phyloP scores from a whole-genome alignment of 2,113 vertebrate genomes.

The Protobothrops mucrosquamatus region DNA sequence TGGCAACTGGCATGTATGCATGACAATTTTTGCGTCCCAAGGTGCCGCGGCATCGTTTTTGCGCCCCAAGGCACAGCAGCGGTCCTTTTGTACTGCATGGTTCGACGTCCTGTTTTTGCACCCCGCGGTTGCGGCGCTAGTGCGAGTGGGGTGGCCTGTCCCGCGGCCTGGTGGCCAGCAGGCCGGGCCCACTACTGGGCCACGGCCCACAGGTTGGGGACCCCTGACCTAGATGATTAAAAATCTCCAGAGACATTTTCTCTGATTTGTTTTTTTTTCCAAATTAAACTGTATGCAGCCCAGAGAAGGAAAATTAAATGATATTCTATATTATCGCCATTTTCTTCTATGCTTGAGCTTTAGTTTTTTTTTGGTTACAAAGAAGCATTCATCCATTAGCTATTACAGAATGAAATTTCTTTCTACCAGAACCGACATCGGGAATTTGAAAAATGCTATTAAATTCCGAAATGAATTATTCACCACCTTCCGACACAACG shows the following conservation, averaged over 20 bases:
- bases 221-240: not conserved
- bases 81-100: too few species aligned
- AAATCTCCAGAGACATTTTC: not conserved
- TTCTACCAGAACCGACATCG: conserved; percentile 16
- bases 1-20: too few species aligned
- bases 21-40: too few species aligned
- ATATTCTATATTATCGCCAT: accelerated
- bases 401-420: conserved; percentile 46
- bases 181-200: too few species aligned
- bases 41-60: too few species aligned
- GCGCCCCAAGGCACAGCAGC: too few species aligned
- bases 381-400: conserved; percentile 52
- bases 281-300: not conserved
- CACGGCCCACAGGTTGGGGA: too few species aligned
- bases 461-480: conserved; percentile 18
- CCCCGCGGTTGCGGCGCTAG: too few species aligned
- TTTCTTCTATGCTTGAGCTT: not conserved
- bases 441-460: conserved; percentile 10
- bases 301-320: not conserved
- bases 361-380: not conserved
- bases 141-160: too few species aligned
- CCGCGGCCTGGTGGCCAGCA: too few species aligned
- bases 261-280: not conserved
- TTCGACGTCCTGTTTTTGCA: too few species aligned
- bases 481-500: not conserved